A percentile compares a stretch with the other conserved stretches of the same genome.
phyloP scores from a whole-genome alignment of 2,888 invertebrate genomes.

The Corythucha ciliata region DNA sequence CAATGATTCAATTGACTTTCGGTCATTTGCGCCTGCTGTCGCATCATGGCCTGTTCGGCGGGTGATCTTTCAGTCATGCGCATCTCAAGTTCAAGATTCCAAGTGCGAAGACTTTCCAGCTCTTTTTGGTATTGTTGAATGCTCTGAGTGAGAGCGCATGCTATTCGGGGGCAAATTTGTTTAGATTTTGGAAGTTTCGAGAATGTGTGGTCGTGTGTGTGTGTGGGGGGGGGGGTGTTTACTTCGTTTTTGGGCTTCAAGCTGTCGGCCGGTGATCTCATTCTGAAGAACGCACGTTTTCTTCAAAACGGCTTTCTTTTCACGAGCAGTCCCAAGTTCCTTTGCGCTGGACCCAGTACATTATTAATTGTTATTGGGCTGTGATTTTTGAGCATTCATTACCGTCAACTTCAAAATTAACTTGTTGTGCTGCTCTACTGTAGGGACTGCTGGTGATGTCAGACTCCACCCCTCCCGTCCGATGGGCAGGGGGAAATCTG shows the following conservation, averaged over 20 bases:
- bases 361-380: too few species aligned
- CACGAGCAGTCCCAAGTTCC: too few species aligned
- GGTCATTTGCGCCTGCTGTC: conserved; percentile 18
- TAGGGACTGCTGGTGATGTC: too few species aligned
- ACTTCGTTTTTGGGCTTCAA: conserved; percentile 28
- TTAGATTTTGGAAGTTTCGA: too few species aligned
- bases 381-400: too few species aligned
- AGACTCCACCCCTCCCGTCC: too few species aligned
- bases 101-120: conserved; percentile 18
- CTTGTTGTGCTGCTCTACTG: too few species aligned
- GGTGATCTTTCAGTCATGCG: conserved; percentile 19
- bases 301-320: conserved; percentile 26
- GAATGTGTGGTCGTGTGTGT: too few species aligned
- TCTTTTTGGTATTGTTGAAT: conserved; percentile 28
- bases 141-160: conserved; percentile 26
- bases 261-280: conserved; percentile 23
- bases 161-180: conserved; percentile 16
- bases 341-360: too few species aligned
- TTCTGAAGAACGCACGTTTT: conserved; percentile 25
- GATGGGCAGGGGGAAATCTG: too few species aligned
- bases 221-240: too few species aligned
- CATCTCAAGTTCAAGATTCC: conserved; percentile 24
- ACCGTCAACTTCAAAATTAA: too few species aligned
- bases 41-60: conserved; percentile 17
- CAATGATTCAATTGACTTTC: conserved; percentile 27